Evolutionary conservation across 1,140 invertebrate genomes (phyloP).

Genomic region (Lutraria rhynchaena): DNA sequence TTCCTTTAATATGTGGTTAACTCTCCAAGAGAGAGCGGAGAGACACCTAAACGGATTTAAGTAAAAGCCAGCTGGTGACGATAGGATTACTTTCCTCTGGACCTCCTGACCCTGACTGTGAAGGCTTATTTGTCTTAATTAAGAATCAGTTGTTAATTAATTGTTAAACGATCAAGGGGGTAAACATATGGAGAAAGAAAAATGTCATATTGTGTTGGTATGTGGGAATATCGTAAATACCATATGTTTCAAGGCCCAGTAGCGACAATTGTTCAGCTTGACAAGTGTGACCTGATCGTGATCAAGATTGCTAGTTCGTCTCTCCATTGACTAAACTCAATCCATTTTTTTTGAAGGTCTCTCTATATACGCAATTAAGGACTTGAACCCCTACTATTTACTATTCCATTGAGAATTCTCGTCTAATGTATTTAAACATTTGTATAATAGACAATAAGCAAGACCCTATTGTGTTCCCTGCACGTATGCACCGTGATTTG

Average conservation of each 20-base stretch:
- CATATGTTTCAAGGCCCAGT: conserved; percentile 19
- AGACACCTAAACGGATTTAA: not conserved
- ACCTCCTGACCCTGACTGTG: conserved; percentile 23
- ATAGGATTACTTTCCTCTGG: conserved; percentile 3
- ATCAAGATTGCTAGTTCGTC: conserved; percentile 9
- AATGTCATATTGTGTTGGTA: conserved; percentile 29
- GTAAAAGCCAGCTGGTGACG: conserved; percentile 11
- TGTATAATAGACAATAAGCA: too few relatives aligned
- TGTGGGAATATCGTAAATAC: conserved; percentile 40
- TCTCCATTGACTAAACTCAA: conserved; percentile 7
- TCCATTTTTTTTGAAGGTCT: too few relatives aligned
- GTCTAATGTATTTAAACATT: too few relatives aligned
- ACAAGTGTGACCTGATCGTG: conserved; percentile 33
- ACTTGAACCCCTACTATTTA: too few relatives aligned
- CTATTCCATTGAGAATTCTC: too few relatives aligned
- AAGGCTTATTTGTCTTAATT: conserved; percentile 33
- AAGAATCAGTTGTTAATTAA: conserved; percentile 43
- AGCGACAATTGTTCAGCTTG: conserved; percentile 17
- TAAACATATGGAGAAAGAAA: conserved; percentile 24
- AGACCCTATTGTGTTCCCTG: too few relatives aligned
- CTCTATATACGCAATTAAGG: too few relatives aligned
- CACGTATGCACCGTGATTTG: too few relatives aligned
- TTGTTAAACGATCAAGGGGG: conserved; percentile 46
- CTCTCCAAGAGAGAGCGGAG: conserved; percentile 15
- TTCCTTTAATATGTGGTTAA: not conserved